Evolutionary conservation across 2,113 vertebrate species (phyloP).

Genomic region (Calidris pugnax): DNA sequence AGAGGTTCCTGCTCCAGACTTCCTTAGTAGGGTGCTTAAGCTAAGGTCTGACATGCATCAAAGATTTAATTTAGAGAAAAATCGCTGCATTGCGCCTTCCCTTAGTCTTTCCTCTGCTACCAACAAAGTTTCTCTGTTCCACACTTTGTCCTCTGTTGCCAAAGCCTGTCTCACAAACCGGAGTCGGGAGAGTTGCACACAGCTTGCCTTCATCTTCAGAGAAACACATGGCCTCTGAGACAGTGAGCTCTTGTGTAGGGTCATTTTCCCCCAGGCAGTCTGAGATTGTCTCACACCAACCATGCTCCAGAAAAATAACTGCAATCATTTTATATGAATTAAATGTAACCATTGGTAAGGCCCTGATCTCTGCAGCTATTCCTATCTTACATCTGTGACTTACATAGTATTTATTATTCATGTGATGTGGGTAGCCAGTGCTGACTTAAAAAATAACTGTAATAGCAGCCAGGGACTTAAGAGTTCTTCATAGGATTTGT

Average conservation of each 20-base stretch:
- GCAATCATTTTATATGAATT: neutral
- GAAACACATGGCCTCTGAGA: neutral
- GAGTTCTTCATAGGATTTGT: slow-evolving; percentile 15
- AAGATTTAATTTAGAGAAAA: neutral
- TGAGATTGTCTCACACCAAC: neutral
- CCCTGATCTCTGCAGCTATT: neutral
- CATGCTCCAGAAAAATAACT: neutral
- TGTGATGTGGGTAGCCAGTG: neutral
- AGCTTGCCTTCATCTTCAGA: neutral
- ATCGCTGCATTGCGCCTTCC: neutral
- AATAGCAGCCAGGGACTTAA: neutral
- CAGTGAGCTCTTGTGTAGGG: neutral
- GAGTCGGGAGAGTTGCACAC: neutral
- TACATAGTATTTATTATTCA: neutral
- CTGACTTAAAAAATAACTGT: slow-evolving; percentile 10
- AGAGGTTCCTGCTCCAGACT: neutral
- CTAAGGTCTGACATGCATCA: neutral
- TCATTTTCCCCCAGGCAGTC: neutral
- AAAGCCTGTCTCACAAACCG: neutral
- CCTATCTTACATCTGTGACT: neutral
- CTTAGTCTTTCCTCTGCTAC: neutral
- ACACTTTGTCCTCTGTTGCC: neutral
- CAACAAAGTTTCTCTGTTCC: neutral
- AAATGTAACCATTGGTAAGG: neutral
- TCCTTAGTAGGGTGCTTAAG: neutral